A percentile compares a stretch with the other conserved stretches of the same genome.
phyloP scores from a whole-genome alignment of 2,888 invertebrate species.

The Erebia palarica region DNA sequence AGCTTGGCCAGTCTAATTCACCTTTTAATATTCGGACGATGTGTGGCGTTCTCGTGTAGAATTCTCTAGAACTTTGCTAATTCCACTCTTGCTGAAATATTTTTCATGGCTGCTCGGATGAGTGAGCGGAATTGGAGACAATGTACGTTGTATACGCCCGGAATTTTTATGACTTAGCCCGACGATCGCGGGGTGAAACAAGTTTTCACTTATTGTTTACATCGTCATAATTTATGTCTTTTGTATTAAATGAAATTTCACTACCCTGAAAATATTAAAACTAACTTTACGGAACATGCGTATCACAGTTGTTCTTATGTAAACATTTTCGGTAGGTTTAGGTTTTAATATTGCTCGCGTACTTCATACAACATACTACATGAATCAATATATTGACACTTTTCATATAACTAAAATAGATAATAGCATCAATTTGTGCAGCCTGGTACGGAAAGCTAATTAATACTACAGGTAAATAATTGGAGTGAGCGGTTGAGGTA shows the following conservation, averaged over 20 bases:
- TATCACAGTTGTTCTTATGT: not conserved
- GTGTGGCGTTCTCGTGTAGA: conserved; percentile 57
- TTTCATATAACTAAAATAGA: too few species aligned
- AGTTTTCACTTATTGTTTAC: conserved; percentile 55
- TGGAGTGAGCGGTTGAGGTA: too few species aligned
- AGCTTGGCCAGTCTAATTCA: conserved; percentile 67
- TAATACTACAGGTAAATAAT: too few species aligned
- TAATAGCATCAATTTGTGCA: too few species aligned
- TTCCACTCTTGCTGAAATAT: conserved; percentile 58
- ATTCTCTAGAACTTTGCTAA: conserved; percentile 64
- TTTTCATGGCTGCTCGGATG: conserved; percentile 52
- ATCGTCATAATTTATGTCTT: conserved; percentile 39
- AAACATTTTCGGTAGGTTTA: too few species aligned
- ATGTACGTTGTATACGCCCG: conserved; percentile 52
- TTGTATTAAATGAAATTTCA: conserved; percentile 24
- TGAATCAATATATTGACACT: too few species aligned
- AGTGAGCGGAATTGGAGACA: conserved; percentile 64
- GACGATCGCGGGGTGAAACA: conserved; percentile 57
- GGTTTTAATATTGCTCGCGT: too few species aligned
- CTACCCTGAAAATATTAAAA: conserved; percentile 6
- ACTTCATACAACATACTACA: too few species aligned
- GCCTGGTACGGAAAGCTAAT: too few species aligned
- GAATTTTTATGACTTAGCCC: conserved; percentile 62
- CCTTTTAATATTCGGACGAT: conserved; percentile 74
- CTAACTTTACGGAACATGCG: not conserved